Evolutionary conservation across 2,888 invertebrate genomes (phyloP), one percentile per base, ranked within the genome.

Genomic region (Diplolepis rosae): DNA sequence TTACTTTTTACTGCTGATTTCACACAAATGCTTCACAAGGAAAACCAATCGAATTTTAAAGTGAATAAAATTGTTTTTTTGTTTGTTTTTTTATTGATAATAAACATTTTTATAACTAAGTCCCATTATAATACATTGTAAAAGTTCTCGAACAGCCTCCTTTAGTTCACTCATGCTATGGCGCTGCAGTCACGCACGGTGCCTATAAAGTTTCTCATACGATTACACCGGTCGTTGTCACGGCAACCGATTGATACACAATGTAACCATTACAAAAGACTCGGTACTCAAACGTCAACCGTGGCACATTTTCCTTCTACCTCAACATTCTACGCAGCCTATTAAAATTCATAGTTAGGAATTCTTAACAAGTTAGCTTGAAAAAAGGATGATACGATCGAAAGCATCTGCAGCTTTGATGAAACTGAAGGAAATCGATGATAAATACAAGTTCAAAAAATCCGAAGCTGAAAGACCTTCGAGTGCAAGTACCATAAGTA

Each of bases 361-460:
- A 22, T 2, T n/a, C n/a, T n/a, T n/a, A 22, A 48, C 13, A 48
- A 45, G 3, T 45, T 39, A 4, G 15, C 2, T 39, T 4, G 18
- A 6, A 48, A 48, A 7, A 22, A 48, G 18, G 45, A 87, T 84
- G 84, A 77, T 82, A 66, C 71, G 72, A 4, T 86, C 85, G 1
- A 87, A 83, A 73, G 83, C 85, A 22, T 80, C 22, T 4, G 1
- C 81, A 4, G 86, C 82, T 42, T 74, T 87, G 35, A 67, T 77
- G 71, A 80, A 83, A 3, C 66, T 87, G 6, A 83, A 83, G 39
- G 84, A 87, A 73, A 86, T 87, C 22, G 87, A 87, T 65, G 76
- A 78, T 32, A 87, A 87, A 70, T 87, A 87, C 65, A 86, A 81
- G 69, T 69, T 73, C 4, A 81, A 80, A 13, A 73, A 69, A 52